Conservation (phyloP, 2,888 invertebrate species). For the Apamea epomidion region DNA sequence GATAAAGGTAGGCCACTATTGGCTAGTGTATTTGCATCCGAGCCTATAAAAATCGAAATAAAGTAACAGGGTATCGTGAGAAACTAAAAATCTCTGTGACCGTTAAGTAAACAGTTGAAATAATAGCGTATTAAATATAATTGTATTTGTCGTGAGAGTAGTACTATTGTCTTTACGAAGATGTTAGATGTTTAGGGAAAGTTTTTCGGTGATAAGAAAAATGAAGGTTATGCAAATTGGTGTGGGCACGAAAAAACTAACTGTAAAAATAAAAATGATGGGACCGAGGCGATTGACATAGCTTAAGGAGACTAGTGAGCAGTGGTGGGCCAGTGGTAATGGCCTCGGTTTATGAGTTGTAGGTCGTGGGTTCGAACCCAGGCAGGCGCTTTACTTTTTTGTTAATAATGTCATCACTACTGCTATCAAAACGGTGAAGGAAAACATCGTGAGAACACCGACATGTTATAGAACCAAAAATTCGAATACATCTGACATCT, state of each 20-base stretch:
- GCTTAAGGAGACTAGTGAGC: neutral
- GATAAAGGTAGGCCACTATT: neutral
- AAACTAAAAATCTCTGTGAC: slow-evolving; percentile 41
- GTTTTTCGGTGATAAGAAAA: slow-evolving; percentile 13
- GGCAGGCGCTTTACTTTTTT: too few species aligned
- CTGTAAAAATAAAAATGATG: neutral
- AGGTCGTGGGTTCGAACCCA: too few species aligned
- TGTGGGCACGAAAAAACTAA: neutral
- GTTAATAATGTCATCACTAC: too few species aligned
- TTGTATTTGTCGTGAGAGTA: slow-evolving; percentile 43
- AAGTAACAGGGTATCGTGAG: slow-evolving; percentile 41
- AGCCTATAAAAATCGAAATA: slow-evolving; percentile 24
- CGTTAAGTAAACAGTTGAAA: slow-evolving; percentile 48
- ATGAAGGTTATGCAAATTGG: slow-evolving; percentile 1
- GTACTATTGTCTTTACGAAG: slow-evolving; percentile 35
- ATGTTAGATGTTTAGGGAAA: slow-evolving; percentile 42
- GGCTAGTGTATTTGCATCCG: slow-evolving; percentile 19
- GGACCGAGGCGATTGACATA: neutral
- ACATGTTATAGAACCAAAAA: neutral
- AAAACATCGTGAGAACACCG: neutral
- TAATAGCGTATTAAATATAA: slow-evolving; percentile 39
- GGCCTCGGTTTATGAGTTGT: too few species aligned
- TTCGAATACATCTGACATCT: neutral
- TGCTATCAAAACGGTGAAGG: neutral
- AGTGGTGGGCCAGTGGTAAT: too few species aligned